Percentiles rank a stretch among this genome's conserved stretches.
Conservation (phyloP, 2,888 invertebrate genomes). For the Nipponacmea schrenckii region DNA sequence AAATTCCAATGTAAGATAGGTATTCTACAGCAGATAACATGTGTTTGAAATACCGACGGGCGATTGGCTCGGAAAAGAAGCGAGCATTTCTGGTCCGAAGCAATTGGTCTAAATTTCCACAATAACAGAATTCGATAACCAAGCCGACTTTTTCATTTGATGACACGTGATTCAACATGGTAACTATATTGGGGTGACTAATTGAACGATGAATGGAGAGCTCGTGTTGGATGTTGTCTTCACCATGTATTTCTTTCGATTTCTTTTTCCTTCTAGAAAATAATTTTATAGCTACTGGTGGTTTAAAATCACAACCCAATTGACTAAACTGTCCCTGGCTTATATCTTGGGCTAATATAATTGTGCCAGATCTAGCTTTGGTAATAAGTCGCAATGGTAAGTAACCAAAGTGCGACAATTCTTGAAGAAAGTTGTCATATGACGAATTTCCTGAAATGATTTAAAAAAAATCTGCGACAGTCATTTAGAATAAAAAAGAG, state of each 20-base stretch:
- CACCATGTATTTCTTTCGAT: conserved; percentile 28
- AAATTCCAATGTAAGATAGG: conserved; percentile 45
- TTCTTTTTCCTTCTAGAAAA: conserved; percentile 46
- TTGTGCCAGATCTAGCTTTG: conserved; percentile 51
- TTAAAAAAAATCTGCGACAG: neutral
- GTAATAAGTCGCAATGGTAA: conserved; percentile 53
- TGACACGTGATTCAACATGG: conserved; percentile 47
- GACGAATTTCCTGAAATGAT: conserved; percentile 40
- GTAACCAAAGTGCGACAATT: conserved; percentile 52
- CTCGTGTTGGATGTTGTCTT: conserved; percentile 48
- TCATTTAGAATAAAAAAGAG: too few relatives aligned
- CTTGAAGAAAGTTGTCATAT: conserved; percentile 55
- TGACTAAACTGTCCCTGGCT: conserved; percentile 33
- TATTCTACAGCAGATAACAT: conserved; percentile 52
- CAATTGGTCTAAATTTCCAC: conserved; percentile 55
- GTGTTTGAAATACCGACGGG: conserved; percentile 53
- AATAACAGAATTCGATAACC: conserved; percentile 59
- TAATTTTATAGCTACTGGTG: conserved; percentile 51
- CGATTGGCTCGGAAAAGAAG: conserved; percentile 54
- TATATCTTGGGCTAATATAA: conserved; percentile 55
- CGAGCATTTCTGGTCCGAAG: conserved; percentile 48
- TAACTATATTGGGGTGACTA: conserved; percentile 52
- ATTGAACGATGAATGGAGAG: conserved; percentile 50
- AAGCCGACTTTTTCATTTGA: conserved; percentile 49
- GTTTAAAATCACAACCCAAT: conserved; percentile 43